Conservation (phyloP, 2,888 invertebrate species). For the Dioctria linearis region DNA sequence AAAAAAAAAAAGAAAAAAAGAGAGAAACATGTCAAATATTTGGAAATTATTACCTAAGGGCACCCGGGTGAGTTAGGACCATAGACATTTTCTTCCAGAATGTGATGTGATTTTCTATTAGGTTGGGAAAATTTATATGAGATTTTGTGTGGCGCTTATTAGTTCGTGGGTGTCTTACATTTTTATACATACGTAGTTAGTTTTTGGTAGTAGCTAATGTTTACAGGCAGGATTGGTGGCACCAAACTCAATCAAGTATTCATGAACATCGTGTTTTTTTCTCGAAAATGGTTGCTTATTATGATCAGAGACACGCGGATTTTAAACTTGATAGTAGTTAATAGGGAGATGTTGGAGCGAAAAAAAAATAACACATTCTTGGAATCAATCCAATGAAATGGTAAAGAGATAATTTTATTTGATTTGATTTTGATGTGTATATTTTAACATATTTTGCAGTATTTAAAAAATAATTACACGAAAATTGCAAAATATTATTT, state of each 20-base stretch:
- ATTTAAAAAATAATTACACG: no score
- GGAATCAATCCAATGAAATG: no score
- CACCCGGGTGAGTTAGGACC: slow-evolving; percentile 21
- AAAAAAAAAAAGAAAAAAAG: slow-evolving; percentile 23
- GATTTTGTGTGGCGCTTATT: slow-evolving; percentile 51
- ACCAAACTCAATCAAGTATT: slow-evolving; percentile 5
- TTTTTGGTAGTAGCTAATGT: slow-evolving; percentile 32
- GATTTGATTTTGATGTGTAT: no score
- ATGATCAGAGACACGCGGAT: background rate
- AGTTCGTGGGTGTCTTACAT: slow-evolving; percentile 46
- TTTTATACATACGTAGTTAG: background rate
- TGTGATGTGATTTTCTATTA: slow-evolving; percentile 28
- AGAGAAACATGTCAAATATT: slow-evolving; percentile 49
- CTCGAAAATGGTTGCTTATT: background rate
- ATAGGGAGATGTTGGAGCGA: background rate
- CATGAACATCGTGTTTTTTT: background rate
- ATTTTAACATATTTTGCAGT: no score
- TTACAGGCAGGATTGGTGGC: slow-evolving; percentile 22
- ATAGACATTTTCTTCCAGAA: slow-evolving; percentile 22
- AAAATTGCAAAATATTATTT: no score
- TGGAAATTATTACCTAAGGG: slow-evolving; percentile 49
- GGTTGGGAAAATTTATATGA: slow-evolving; percentile 35
- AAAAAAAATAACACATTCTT: background rate
- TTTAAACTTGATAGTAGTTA: background rate
- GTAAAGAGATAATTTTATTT: no score